Conservation (phyloP, 1,140 invertebrate genomes). For the Cotesia typhae region DNA sequence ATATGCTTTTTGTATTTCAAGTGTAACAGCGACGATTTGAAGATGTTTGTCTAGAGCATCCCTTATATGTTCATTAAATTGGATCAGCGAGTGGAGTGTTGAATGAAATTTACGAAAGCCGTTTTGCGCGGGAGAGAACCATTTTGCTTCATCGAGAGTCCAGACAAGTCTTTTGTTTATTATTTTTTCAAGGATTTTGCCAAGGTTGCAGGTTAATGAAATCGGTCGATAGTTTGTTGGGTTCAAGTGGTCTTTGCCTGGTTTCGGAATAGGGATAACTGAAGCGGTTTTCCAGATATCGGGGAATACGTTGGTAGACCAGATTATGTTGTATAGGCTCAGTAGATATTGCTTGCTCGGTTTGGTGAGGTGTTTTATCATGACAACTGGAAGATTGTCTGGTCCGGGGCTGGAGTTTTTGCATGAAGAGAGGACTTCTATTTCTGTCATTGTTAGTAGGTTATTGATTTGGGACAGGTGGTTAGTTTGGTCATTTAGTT, state of each 20-base stretch:
- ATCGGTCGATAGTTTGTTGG: constrained; percentile 23
- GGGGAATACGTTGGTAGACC: constrained; percentile 44
- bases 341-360: constrained; percentile 36
- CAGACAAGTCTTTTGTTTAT: constrained; percentile 8
- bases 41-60: constrained; percentile 17
- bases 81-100: constrained; percentile 1
- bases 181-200: constrained; percentile 31
- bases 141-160: constrained; percentile 1
- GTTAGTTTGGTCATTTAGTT: no score
- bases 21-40: neutral
- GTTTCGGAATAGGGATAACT: constrained; percentile 55
- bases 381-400: constrained; percentile 42
- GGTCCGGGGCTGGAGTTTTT: constrained; percentile 40
- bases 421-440: constrained; percentile 3
- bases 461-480: neutral
- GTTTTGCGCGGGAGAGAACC: neutral
- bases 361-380: constrained; percentile 42
- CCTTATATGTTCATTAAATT: neutral
- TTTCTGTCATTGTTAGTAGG: neutral
- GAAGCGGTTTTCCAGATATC: constrained; percentile 50
- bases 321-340: constrained; percentile 46
- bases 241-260: constrained; percentile 45
- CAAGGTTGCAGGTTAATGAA: constrained; percentile 43
- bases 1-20: constrained; percentile 7
- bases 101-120: constrained; percentile 23